phyloP scores from a whole-genome alignment of 2,888 invertebrate genomes.

The Periphyllus acericola region DNA sequence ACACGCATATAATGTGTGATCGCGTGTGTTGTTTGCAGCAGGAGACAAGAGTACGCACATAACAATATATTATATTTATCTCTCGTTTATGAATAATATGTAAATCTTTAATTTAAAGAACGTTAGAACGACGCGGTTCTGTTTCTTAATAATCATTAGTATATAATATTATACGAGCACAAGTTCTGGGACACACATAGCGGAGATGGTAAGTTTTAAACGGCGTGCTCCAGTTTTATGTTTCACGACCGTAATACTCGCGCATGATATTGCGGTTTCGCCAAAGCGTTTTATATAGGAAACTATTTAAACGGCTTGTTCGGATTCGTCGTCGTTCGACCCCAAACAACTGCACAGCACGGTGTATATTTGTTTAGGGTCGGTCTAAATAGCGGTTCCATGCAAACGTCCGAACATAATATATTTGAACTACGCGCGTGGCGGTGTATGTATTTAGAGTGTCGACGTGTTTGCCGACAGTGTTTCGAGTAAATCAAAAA shows the following conservation, averaged over 20 bases:
- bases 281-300: conserved; percentile 34
- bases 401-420: conserved; percentile 53
- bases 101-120: neutral
- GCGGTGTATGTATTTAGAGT: neutral
- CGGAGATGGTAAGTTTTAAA: neutral
- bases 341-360: neutral
- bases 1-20: neutral
- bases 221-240: neutral
- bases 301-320: conserved; percentile 36
- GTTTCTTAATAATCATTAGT: neutral
- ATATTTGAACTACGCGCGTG: conserved; percentile 47
- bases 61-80: too few relatives aligned
- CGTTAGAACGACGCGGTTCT: neutral
- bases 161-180: too few relatives aligned
- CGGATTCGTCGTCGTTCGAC: neutral
- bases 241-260: neutral
- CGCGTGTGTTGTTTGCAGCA: neutral
- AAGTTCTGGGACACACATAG: neutral
- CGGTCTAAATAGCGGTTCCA: conserved; percentile 51
- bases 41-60: too few relatives aligned
- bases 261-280: neutral
- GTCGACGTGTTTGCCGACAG: conserved; percentile 61
- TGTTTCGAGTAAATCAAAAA: conserved; percentile 58
- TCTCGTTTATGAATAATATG: neutral
- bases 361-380: conserved; percentile 57